These are phyloP conservation scores for Cydia strobilella DNA, from an alignment of 1,140 invertebrate species.

Conservation along the genomic window DNA sequence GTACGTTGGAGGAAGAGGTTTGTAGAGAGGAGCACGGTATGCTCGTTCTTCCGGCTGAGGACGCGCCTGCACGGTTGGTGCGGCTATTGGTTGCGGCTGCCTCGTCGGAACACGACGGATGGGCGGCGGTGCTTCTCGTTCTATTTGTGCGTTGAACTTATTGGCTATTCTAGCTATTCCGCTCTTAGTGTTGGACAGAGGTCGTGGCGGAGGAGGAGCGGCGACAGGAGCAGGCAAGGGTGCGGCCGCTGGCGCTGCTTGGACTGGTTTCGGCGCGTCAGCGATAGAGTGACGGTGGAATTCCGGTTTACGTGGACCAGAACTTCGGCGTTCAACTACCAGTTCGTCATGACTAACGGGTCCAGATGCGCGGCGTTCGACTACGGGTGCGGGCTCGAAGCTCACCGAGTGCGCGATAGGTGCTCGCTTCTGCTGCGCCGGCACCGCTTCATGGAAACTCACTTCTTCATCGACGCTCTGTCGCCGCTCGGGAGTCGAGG, in stretches of 20 bases:
- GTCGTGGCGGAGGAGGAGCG: constrained; percentile 36
- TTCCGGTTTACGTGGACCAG: constrained; percentile 51
- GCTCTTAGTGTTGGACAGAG: constrained; percentile 55
- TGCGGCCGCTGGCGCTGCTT: constrained; percentile 39
- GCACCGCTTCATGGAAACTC: constrained; percentile 61
- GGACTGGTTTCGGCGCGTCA: constrained; percentile 45
- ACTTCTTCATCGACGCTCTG: constrained; percentile 56
- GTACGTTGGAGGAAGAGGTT: constrained; percentile 66
- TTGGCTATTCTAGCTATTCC: constrained; percentile 70
- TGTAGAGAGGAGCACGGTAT: constrained; percentile 56
- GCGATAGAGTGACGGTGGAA: constrained; percentile 69
- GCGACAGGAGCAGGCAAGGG: not conserved
- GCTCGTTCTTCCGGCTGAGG: constrained; percentile 50
- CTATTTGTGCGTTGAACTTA: constrained; percentile 63
- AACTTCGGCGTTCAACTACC: constrained; percentile 52
- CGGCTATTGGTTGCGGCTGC: constrained; percentile 34
- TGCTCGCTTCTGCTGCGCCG: constrained; percentile 52
- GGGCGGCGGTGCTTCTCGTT: constrained; percentile 53
- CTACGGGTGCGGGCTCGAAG: constrained; percentile 55
- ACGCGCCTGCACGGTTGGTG: constrained; percentile 29
- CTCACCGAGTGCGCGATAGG: constrained; percentile 60
- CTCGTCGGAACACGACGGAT: constrained; percentile 51
- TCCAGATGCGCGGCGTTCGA: constrained; percentile 48
- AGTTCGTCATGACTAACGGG: constrained; percentile 53
- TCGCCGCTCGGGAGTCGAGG: constrained; percentile 57